Evolutionary conservation across 2,888 invertebrate genomes (phyloP).

Genomic region (Strigamia crassipes): DNA sequence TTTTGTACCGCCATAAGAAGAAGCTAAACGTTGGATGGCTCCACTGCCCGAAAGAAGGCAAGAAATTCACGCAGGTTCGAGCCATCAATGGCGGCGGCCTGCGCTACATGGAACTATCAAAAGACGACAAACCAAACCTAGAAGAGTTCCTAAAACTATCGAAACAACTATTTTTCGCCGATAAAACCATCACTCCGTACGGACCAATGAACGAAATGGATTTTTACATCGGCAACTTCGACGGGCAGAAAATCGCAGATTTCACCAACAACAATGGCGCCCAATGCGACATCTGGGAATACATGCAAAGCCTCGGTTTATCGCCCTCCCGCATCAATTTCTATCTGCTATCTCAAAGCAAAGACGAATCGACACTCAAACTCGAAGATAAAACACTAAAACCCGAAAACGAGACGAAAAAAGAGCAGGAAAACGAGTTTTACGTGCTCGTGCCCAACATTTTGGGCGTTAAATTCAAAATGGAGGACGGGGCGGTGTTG

Average conservation of each 20-base stretch:
- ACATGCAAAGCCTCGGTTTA: neutral
- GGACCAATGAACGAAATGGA: neutral
- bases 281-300: neutral
- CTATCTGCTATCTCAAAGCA: neutral
- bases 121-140: neutral
- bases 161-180: neutral
- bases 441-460: neutral
- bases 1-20: neutral
- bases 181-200: neutral
- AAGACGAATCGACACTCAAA: neutral
- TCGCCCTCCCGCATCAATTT: neutral
- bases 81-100: neutral
- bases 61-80: neutral
- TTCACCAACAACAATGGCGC: neutral
- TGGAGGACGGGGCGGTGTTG: neutral
- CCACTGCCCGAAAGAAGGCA: neutral
- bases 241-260: neutral
- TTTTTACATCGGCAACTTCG: neutral
- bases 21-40: neutral
- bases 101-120: neutral
- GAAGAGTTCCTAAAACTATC: neutral
- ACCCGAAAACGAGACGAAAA: neutral
- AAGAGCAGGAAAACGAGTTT: neutral
- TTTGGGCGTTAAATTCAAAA: neutral
- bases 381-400: neutral